Base-by-base conservation (phyloP, 2,888 invertebrate species). In the Fragum sueziense region DNA sequence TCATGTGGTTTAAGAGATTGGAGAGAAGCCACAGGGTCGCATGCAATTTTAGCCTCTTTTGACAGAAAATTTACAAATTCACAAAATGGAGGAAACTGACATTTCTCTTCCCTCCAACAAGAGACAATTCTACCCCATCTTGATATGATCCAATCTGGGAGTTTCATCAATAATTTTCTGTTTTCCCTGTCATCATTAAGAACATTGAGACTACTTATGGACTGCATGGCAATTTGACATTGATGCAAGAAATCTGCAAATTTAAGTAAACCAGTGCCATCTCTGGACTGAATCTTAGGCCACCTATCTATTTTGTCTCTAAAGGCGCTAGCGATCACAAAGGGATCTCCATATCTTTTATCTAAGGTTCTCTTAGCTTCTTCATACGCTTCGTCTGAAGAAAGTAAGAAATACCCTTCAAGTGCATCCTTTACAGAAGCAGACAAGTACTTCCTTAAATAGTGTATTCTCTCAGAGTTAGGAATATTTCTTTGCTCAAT, bases 21-120 rank as follows among this genome's bases (percentile, higher is more conserved):
- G 1, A 80, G n/a, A 20, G 85, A 78, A 9, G 80, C 79, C n/a
- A 85, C 72, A 20, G 81, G 84, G 59, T 84, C 78, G 27, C 80
- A 81, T 4, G 79, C 80, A 34, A 85, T 76, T 14, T 62, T 69
- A 7, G 83, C 79, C 69, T 83, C 81, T 7, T 74, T 69, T 17
- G 34, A 51, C 1, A 85, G 27, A 37, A 85, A 84, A 2, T 74
- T 34, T 7, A 61, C 70, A 73, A 79, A 85, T 1, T 65, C 52
- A 20, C 72, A 47, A 57, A 77, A 84, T 1, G 79, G 68, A 20
- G 84, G 84, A 31, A 62, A 80, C 9, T 20, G 17, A 17, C 20
- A 2, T 22, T 65, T 59, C 20, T 33, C 37, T 41, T 67, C 71
- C 17, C 72, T 77, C 61, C 61, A 77, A 9, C 29, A 33, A 25